Percentiles rank a stretch among this genome's conserved stretches.
Conservation (phyloP, 92 coral and sea anemone species). For the Metridium senile region DNA sequence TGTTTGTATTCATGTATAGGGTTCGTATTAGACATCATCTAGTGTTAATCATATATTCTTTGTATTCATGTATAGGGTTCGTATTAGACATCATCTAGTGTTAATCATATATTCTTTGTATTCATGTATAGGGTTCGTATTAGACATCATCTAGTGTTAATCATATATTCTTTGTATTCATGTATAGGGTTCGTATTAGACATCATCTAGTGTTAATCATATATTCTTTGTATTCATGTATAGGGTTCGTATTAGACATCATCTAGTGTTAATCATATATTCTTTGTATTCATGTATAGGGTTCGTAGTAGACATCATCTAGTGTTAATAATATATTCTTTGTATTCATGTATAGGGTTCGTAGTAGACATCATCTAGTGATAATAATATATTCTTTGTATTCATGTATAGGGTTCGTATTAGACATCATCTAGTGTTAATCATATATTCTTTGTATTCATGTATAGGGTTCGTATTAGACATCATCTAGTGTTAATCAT, state of each 20-base stretch:
- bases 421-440: not conserved
- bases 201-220: not conserved
- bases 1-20: constrained; percentile 46
- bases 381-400: not conserved
- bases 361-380: constrained; percentile 10
- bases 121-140: constrained; percentile 86
- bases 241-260: constrained; percentile 78
- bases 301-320: constrained; percentile 52
- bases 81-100: constrained; percentile 16
- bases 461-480: constrained; percentile 86
- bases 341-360: constrained; percentile 73
- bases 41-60: not conserved
- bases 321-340: not conserved
- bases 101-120: not conserved
- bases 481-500: not conserved
- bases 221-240: not conserved
- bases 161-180: not conserved
- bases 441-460: not conserved
- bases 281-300: constrained; percentile 45
- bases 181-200: constrained; percentile 86
- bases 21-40: constrained; percentile 55
- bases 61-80: constrained; percentile 73
- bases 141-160: not conserved
- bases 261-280: not conserved
- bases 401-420: constrained; percentile 86